phyloP scores from a whole-genome alignment of 2,113 vertebrate genomes.

The Natator depressus region DNA sequence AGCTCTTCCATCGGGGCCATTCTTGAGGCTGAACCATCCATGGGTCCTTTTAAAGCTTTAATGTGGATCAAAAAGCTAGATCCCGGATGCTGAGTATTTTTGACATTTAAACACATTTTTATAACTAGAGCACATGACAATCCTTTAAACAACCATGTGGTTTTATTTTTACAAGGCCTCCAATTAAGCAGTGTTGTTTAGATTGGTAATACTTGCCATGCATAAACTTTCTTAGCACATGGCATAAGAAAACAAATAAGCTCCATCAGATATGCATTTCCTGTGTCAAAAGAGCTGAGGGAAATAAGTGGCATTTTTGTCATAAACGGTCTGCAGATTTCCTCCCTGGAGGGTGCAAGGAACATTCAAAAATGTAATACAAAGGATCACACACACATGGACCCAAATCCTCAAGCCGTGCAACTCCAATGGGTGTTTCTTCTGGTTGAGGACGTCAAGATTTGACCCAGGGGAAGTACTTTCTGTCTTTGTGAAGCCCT shows the following conservation, averaged over 20 bases:
- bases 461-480: not conserved
- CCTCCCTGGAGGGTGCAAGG: not conserved
- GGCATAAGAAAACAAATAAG: conserved; percentile 78
- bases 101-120: conserved; percentile 63
- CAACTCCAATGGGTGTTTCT: not conserved
- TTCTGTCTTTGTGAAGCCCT: not conserved
- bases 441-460: not conserved
- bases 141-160: conserved; percentile 73
- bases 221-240: conserved; percentile 69
- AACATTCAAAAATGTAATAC: not conserved
- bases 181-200: conserved; percentile 75
- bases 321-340: not conserved
- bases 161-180: conserved; percentile 74
- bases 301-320: conserved; percentile 50
- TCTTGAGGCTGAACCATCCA: not conserved
- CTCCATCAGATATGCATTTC: conserved; percentile 57
- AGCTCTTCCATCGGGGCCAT: not conserved
- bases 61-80: conserved; percentile 39
- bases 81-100: conserved; percentile 36
- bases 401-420: not conserved
- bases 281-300: conserved; percentile 39
- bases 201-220: conserved; percentile 67
- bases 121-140: conserved; percentile 58
- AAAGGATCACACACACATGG: not conserved
- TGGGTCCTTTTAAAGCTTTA: conserved; percentile 26